These are phyloP conservation scores for Turritopsis rubra DNA, from an alignment of 30 jellyfish, hydroid and myxozoan species.

Conservation along the genomic window DNA sequence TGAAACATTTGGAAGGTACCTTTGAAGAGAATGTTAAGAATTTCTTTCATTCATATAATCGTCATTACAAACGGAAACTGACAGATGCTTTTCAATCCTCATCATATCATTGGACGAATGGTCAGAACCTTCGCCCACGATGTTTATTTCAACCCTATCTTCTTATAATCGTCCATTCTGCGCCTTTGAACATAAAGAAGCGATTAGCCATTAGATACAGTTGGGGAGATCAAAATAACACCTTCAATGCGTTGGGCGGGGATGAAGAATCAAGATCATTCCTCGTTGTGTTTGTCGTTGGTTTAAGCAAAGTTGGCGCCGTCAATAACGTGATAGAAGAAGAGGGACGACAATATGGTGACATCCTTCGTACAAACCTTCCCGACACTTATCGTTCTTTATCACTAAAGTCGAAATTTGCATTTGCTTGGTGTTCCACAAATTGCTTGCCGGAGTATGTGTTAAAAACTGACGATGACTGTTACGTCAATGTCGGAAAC, in stretches of 20 bases:
- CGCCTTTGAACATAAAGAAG: constrained; percentile 26
- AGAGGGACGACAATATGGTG: constrained; percentile 15
- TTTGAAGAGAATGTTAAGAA: neutral
- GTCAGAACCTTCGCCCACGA: neutral
- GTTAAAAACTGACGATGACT: constrained; percentile 44
- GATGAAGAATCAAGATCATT: neutral
- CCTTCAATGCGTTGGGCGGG: neutral
- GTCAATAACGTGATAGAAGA: neutral
- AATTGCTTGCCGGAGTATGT: constrained; percentile 24
- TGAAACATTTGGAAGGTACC: neutral
- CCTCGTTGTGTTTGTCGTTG: neutral
- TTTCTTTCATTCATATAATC: neutral
- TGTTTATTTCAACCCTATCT: constrained; percentile 10
- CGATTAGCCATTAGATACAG: constrained; percentile 30
- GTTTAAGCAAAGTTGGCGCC: neutral
- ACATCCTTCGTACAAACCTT: constrained; percentile 16
- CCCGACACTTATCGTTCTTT: constrained; percentile 16
- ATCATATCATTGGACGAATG: neutral
- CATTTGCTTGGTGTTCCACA: constrained; percentile 20
- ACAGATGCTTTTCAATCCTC: constrained; percentile 8
- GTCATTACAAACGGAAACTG: neutral
- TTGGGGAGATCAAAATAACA: constrained; percentile 21
- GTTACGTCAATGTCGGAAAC: constrained; percentile 26
- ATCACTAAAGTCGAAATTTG: constrained; percentile 11
- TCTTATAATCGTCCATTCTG: constrained; percentile 12